These are phyloP conservation scores for Lethrus apterus DNA, from an alignment of 1,140 invertebrate genomes.

Conservation along the genomic window DNA sequence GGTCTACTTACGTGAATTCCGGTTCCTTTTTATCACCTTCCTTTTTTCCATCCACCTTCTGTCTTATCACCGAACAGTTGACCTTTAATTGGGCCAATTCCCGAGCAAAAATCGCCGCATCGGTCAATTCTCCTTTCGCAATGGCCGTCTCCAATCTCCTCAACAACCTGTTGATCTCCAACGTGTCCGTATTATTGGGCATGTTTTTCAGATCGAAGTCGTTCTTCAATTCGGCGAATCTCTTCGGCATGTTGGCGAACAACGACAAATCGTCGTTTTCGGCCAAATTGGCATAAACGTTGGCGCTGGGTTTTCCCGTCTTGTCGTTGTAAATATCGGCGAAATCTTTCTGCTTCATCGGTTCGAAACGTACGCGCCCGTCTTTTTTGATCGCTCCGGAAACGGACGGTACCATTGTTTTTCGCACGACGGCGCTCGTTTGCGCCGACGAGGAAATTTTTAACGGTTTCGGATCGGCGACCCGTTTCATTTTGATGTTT, in stretches of 20 bases:
- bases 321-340: constrained; percentile 37
- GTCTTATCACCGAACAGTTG: constrained; percentile 54
- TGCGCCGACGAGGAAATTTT: constrained; percentile 35
- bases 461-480: constrained; percentile 29
- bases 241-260: constrained; percentile 41
- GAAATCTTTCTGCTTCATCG: constrained; percentile 38
- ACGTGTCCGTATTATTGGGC: constrained; percentile 39
- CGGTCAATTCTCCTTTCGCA: constrained; percentile 55
- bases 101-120: constrained; percentile 59
- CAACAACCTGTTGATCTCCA: constrained; percentile 56
- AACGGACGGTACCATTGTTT: constrained; percentile 18
- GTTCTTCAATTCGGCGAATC: constrained; percentile 41
- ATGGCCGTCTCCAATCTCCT: constrained; percentile 61
- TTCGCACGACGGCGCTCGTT: constrained; percentile 28
- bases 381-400: constrained; percentile 21
- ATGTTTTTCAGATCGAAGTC: constrained; percentile 22
- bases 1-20: constrained; percentile 30
- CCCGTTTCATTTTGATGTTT: constrained; percentile 36
- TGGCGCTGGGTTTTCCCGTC: constrained; percentile 24
- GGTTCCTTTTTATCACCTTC: constrained; percentile 10
- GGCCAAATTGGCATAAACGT: constrained; percentile 36
- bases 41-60: constrained; percentile 37
- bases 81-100: constrained; percentile 63
- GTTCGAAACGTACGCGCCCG: constrained; percentile 29
- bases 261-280: constrained; percentile 31